Base-by-base conservation (phyloP, 2,113 vertebrate genomes). In the Fukomys damarensis region DNA sequence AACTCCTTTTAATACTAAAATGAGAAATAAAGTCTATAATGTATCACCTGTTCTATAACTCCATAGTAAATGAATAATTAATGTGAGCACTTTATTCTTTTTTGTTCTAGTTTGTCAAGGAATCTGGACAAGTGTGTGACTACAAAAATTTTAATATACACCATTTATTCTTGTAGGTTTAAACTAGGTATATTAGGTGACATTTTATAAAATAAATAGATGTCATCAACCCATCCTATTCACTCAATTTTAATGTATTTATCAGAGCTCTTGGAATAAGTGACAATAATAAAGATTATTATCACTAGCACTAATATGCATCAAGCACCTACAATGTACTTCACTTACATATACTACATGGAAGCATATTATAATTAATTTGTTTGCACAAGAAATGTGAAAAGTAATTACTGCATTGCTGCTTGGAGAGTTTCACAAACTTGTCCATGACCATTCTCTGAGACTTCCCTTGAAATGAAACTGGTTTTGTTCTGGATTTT, bases 1-100 rank as follows among this genome's bases (percentile, higher is more conserved):
- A 46, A 41, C 35, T 32, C 76, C n/a, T 89, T 92, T 95, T 70
- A n/a, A 63, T 63, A 86, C 14, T 72, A 93, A 86, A 20, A 82
- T 63, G 28, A 93, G 49, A 92, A 86, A 66, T 24, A 91, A 94
- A 30, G 63, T 66, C 26, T 32, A 66, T 38, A 86, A 63, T 6
- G 24, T 61, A 52, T 52, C 8, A 46, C 6, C 16, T 26, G 5
- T 65, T 87, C 56, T 61, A 20, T 43, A 26, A 81, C 22, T 79
- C 9, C 5, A 46, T 1, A 84, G 46, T 46, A 95, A 70, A 90
- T 65, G 6, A 89, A 52, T 56, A 79, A 54, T 61, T 61, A 86
- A 76, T 30, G 7, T 63, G 28, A 79, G 35, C 94, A 88, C 5
- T 84, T 77, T 49, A 3, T 72, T 58, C n/a, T 77, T 9, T 82